A percentile compares a stretch with the other conserved stretches of the same genome.
Conservation (phyloP, 2,113 vertebrate species). For the Dasyurus viverrinus region DNA sequence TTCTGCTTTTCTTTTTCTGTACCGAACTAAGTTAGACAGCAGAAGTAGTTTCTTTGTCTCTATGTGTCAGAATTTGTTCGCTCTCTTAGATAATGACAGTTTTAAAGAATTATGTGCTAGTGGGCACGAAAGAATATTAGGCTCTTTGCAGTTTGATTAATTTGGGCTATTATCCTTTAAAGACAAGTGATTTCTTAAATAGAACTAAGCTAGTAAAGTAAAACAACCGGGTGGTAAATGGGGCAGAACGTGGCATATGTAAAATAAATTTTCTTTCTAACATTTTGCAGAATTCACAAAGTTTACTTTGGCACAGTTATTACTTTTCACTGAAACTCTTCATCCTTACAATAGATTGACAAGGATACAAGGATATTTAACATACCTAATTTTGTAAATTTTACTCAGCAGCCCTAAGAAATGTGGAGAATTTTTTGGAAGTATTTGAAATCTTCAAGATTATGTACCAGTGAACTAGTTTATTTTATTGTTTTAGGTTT, state of each 20-base stretch:
- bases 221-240: slow-evolving; percentile 54
- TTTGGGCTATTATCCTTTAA: slow-evolving; percentile 66
- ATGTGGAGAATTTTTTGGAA: slow-evolving; percentile 30
- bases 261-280: slow-evolving; percentile 43
- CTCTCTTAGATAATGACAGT: slow-evolving; percentile 54
- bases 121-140: slow-evolving; percentile 68
- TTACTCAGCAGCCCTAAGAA: slow-evolving; percentile 31
- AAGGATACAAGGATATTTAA: neutral
- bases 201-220: slow-evolving; percentile 16
- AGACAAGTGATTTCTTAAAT: slow-evolving; percentile 54
- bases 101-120: slow-evolving; percentile 66
- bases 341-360: slow-evolving; percentile 10
- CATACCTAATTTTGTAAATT: slow-evolving; percentile 2
- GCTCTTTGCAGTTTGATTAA: slow-evolving; percentile 70
- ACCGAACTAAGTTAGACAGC: slow-evolving; percentile 68
- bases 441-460: slow-evolving; percentile 22
- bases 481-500: slow-evolving; percentile 52
- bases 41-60: slow-evolving; percentile 47
- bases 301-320: neutral
- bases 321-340: neutral
- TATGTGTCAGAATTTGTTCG: slow-evolving; percentile 43
- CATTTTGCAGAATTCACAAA: slow-evolving; percentile 16
- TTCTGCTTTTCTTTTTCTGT: slow-evolving; percentile 57
- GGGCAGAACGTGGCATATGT: neutral
- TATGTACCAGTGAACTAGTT: slow-evolving; percentile 44